phyloP scores from a whole-genome alignment of 2,797 vertebrate species.

The Acanthopagrus latus region DNA sequence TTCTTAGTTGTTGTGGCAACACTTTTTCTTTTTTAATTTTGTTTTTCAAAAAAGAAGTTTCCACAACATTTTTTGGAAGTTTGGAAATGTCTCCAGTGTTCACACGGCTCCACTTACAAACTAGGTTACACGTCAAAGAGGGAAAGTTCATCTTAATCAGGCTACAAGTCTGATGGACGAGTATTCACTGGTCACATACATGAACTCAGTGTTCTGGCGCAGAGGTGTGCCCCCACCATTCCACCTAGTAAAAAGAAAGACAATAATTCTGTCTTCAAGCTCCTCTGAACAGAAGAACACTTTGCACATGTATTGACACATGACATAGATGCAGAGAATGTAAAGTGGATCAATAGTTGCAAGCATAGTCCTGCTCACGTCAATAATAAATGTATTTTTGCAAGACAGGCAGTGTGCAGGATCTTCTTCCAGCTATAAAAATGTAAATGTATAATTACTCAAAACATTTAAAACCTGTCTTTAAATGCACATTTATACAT shows the following conservation, averaged over 20 bases:
- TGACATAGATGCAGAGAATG: too few relatives aligned
- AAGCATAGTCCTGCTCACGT: too few relatives aligned
- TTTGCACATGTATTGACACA: too few relatives aligned
- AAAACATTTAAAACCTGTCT: not conserved
- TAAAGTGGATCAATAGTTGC: too few relatives aligned
- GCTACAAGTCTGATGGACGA: slow-evolving; percentile 48
- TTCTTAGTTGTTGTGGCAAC: not conserved
- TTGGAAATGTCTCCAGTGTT: slow-evolving; percentile 49
- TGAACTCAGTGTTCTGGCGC: slow-evolving; percentile 92
- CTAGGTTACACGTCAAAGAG: not conserved
- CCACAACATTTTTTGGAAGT: not conserved
- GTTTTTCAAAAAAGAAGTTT: not conserved
- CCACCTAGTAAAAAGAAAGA: slow-evolving; percentile 93
- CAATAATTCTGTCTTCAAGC: slow-evolving; percentile 65
- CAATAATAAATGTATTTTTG: too few relatives aligned
- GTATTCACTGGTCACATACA: slow-evolving; percentile 89
- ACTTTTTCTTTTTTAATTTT: not conserved
- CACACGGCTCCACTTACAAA: slow-evolving; percentile 14
- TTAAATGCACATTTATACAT: slow-evolving; percentile 1
- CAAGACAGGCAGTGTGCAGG: too few relatives aligned
- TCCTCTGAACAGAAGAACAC: slow-evolving; percentile 11
- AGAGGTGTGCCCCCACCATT: slow-evolving; percentile 93
- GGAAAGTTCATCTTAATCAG: slow-evolving; percentile 19
- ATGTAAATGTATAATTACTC: not conserved
- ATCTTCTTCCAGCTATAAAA: slow-evolving; percentile 47